Evolutionary conservation across 2,113 vertebrate genomes (phyloP), one percentile per base, ranked within the genome.

Genomic region (Astatotilapia flaviijosephi): DNA sequence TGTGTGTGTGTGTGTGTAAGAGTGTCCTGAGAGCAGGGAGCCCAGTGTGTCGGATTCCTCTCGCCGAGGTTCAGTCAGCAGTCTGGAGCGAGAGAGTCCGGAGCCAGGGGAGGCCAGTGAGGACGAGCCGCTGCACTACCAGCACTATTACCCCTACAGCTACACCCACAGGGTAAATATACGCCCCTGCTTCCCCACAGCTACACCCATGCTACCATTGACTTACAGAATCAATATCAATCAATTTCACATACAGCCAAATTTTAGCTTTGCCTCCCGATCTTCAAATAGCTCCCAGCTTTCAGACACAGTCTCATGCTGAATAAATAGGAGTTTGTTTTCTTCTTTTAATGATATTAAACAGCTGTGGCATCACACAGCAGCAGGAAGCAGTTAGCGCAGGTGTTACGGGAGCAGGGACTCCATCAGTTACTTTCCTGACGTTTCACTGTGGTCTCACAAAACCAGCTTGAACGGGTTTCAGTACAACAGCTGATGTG

Each of bases 21-120:
- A 87, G 73, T 87, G 83, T 84, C 88, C 90, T 53, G 81, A 65
- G 77, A 83, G 84, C 91, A 73, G 89, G 53, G 83, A 90, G 90
- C 13, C 55, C 90, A 68, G 84, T 80, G 68, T 86, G 86, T 73
- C 31, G 0, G 88, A 80, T 31, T 95, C 95, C n/a, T 93, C 94
- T 31, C 90, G 88, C 81, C 86, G 79, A 53, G 93, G 90, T 21
- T 93, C 93, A 42, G 89, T 92, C 77, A 95, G 92, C 91, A 95
- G 95, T n/a, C 81, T 92, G 54, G 95, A 95, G n/a, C 79, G 87
- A 82, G 93, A 94, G 47, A 95, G 95, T 89, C 94, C 92, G 2
- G 93, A 94, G 83, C 92, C 94, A 11, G 93, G 93, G 81, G 95
- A 95, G 89, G 94, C 93, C 85, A 95, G 95, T 19, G 92, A 95